phyloP scores from a whole-genome alignment of 2,888 invertebrate genomes.

The Argynnis bischoffii region DNA sequence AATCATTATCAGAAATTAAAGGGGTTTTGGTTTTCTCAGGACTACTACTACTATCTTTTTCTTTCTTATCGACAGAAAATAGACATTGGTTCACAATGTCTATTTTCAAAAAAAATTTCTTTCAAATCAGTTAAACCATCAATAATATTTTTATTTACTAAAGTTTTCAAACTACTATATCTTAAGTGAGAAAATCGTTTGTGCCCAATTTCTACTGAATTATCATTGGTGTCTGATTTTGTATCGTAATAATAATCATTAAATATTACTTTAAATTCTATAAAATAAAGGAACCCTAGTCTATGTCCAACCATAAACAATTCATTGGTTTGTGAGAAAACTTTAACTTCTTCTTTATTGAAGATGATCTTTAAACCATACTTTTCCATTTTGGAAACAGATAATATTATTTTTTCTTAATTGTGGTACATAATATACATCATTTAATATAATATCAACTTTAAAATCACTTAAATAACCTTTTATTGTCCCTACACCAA shows the following conservation, averaged over 20 bases:
- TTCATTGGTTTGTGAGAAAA: background rate
- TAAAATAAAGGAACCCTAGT: no score
- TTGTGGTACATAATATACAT: no score
- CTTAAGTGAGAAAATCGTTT: background rate
- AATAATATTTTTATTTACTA: background rate
- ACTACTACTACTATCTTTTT: no score
- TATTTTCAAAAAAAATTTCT: background rate
- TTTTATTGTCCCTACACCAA: no score
- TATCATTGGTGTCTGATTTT: background rate
- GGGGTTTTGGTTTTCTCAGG: no score
- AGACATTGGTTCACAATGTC: background rate
- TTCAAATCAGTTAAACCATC: background rate
- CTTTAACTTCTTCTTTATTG: slow-evolving; percentile 7
- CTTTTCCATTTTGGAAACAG: slow-evolving; percentile 11
- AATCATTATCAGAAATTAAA: no score
- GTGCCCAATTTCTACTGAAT: background rate
- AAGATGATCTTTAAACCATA: slow-evolving; percentile 7
- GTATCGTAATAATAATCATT: background rate
- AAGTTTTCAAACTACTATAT: background rate
- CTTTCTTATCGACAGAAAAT: no score
- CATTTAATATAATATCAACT: no score
- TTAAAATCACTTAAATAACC: no score
- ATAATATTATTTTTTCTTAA: no score
- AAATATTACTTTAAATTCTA: background rate
- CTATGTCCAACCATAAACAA: no score